Evolutionary conservation across 2,113 vertebrate species (phyloP).

Genomic region (Notarius lentiginosus): DNA sequence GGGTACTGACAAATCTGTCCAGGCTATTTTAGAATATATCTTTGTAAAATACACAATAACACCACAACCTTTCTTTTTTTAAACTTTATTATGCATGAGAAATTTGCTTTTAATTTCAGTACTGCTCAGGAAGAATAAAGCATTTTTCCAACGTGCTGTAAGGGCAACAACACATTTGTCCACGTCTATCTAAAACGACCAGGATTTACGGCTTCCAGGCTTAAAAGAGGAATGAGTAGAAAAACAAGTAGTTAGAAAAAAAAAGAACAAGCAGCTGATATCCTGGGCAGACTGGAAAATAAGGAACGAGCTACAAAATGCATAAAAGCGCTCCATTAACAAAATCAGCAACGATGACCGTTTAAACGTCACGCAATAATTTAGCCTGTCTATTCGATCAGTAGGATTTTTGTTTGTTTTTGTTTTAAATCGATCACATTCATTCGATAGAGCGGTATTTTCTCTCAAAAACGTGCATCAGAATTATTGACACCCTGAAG

Average conservation of each 20-base stretch:
- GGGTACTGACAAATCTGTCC: too few relatives aligned
- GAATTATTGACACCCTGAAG: too few relatives aligned
- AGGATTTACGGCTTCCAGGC: neutral
- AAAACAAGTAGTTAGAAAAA: neutral
- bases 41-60: too few relatives aligned
- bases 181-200: neutral
- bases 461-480: too few relatives aligned
- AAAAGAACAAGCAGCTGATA: neutral
- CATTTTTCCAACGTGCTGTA: too few relatives aligned
- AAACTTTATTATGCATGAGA: too few relatives aligned
- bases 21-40: too few relatives aligned
- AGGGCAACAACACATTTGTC: too few relatives aligned
- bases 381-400: neutral
- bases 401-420: neutral
- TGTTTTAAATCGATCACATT: neutral
- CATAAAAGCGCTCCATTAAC: neutral
- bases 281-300: neutral
- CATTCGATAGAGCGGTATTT: neutral
- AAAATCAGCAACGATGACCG: neutral
- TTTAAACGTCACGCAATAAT: neutral
- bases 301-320: neutral
- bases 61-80: too few relatives aligned
- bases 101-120: too few relatives aligned
- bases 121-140: too few relatives aligned
- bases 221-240: neutral